These are phyloP conservation scores for Hippocampus barbouri DNA, from an alignment of 2,113 vertebrate genomes.

Conservation along the genomic window DNA sequence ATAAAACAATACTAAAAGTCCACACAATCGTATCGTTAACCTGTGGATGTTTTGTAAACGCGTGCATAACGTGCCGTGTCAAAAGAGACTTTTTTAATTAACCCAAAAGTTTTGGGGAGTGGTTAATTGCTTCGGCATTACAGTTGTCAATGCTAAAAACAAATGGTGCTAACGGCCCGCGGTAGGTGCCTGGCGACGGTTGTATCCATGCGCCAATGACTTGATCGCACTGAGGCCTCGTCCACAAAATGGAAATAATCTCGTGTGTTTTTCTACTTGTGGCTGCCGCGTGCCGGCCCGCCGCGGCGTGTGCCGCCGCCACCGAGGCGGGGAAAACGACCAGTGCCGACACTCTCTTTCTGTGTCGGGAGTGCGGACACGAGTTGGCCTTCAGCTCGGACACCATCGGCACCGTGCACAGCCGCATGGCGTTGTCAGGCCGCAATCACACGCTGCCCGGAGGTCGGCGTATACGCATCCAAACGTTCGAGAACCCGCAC, in stretches of 20 bases:
- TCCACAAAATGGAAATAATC: not conserved
- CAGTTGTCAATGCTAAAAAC: constrained; percentile 12
- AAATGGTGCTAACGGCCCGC: constrained; percentile 7
- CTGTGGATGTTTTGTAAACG: not conserved
- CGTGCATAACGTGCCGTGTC: too few relatives aligned
- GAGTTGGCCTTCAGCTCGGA: constrained; percentile 46
- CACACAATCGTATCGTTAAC: too few relatives aligned
- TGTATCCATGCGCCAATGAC: constrained; percentile 11
- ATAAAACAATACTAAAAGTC: not conserved
- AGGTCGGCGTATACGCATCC: constrained; percentile 30
- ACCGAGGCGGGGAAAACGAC: not conserved
- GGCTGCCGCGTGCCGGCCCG: not conserved
- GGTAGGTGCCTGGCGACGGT: constrained; percentile 10
- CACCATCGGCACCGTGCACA: constrained; percentile 40
- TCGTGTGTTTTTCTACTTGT: constrained; percentile 12
- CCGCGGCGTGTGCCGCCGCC: constrained; percentile 30
- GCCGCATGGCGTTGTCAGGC: constrained; percentile 55
- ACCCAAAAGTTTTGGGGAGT: not conserved
- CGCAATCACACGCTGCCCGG: constrained; percentile 44
- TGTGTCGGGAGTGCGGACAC: constrained; percentile 54
- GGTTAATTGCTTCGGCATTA: not conserved
- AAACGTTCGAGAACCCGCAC: constrained; percentile 66
- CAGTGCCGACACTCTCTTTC: constrained; percentile 32
- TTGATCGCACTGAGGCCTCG: not conserved
- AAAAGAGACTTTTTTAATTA: not conserved